Percentiles rank a stretch among this genome's conserved stretches.
phyloP scores from a whole-genome alignment of 2,113 vertebrate species.

The Phaetusa simplex region DNA sequence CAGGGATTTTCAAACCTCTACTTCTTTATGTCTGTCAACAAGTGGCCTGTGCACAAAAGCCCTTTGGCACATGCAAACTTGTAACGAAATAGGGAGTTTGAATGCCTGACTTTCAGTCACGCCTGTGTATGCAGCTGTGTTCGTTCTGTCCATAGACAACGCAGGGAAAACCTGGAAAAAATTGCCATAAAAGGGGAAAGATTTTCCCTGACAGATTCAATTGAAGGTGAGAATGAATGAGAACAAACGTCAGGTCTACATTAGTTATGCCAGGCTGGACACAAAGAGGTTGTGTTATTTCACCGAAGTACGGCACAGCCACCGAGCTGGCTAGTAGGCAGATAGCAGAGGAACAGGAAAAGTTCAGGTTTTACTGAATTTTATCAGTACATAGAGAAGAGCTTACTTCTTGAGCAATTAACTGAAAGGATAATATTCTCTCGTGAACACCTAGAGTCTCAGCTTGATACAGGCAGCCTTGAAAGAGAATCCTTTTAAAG shows the following conservation, averaged over 20 bases:
- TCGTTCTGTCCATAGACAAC: not conserved
- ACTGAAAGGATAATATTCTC: not conserved
- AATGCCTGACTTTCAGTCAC: slow-evolving; percentile 5
- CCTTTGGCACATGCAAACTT: slow-evolving; percentile 3
- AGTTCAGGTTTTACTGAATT: not conserved
- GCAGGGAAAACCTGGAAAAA: not conserved
- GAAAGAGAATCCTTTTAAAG: not conserved
- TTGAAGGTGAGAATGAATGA: not conserved
- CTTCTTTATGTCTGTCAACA: slow-evolving; percentile 54
- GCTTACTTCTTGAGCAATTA: not conserved
- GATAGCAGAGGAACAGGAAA: not conserved
- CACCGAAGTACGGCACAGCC: not conserved
- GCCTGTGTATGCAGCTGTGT: not conserved
- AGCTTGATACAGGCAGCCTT: not conserved
- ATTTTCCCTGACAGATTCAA: not conserved
- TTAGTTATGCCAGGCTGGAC: not conserved
- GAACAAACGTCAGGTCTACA: not conserved
- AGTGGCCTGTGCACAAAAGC: slow-evolving; percentile 34
- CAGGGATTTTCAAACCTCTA: slow-evolving; percentile 53
- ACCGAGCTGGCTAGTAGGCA: not conserved
- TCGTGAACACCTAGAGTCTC: not conserved
- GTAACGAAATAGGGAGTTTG: not conserved
- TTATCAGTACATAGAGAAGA: not conserved
- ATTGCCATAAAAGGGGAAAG: not conserved
- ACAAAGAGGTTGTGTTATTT: not conserved